Base-by-base conservation (phyloP, 2,888 invertebrate species). In the Erebia epiphron region DNA sequence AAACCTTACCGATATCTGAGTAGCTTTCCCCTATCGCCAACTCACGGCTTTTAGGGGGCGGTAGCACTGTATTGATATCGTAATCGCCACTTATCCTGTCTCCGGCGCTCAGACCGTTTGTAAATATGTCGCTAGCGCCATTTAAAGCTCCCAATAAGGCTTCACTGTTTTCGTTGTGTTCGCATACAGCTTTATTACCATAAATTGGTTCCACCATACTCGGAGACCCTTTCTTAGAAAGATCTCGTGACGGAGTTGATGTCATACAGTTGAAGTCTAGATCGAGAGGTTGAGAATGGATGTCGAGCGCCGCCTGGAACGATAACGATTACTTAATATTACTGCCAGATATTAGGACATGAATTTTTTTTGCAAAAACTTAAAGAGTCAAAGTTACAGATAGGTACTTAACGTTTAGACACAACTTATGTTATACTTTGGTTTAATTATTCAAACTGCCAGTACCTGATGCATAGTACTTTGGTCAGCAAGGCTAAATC, bases 401-500 rank as follows among this genome's bases (percentile, higher is more conserved):
- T 26, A 26, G 26, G 26, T 26, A 4, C 26, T 26, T 26, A 26
- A 26, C 2, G 26, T 26, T 26, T 4, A 26, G 35, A 7, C 3
- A 26, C 26, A 35, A 35, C 7, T 35, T 35, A 35, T 35, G 7
- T 35, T n/a, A n/a, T n/a, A n/a, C n/a, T n/a, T n/a, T 35, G 35
- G 35, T 35, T n/a, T n/a, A n/a, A n/a, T n/a, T n/a, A 35, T 7
- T 57, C 1, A 21, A 58, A 41, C 8, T 41, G n/a, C 4, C 13
- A 14, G 41, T 83, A 92, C 93, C 91, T 93, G 93, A 74, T 92
- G 92, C 89, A 91, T 88, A 50, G 90, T 89, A 57, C 89, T 82
- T 73, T 94, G 95, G 72, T 95, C 95, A 4, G 95, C 95, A 16
- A 95, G 84, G 67, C 95, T 95, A 79, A 94, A 95, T 68, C 95